Evolutionary conservation across 2,888 invertebrate genomes (phyloP).

Genomic region (Drosophila yooni): DNA sequence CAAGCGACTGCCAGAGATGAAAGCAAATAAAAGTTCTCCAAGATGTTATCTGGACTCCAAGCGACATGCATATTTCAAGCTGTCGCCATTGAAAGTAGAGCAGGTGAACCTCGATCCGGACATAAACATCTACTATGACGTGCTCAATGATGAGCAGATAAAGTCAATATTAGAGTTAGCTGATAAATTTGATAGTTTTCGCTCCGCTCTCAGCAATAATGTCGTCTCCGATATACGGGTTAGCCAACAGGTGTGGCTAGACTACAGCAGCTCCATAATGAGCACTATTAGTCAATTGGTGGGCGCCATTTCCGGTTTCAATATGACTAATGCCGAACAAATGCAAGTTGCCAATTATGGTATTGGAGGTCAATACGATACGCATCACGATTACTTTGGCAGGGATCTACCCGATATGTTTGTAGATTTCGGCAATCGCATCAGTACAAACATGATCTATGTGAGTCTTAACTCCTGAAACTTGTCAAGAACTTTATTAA

Average conservation of each 20-base stretch:
- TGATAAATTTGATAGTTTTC: constrained; percentile 24
- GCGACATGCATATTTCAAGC: constrained; percentile 88
- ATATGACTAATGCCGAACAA: constrained; percentile 94
- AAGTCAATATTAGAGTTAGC: constrained; percentile 83
- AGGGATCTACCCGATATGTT: not conserved
- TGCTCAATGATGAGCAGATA: constrained; percentile 94
- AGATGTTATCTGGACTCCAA: constrained; percentile 57
- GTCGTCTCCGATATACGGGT: not conserved
- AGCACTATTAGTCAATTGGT: constrained; percentile 33
- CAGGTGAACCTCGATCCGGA: constrained; percentile 91
- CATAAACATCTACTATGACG: constrained; percentile 93
- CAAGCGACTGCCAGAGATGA: constrained; percentile 22
- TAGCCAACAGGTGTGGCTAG: constrained; percentile 66
- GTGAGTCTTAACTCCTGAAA: constrained; percentile 87
- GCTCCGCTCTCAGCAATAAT: constrained; percentile 46
- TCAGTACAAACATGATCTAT: constrained; percentile 97
- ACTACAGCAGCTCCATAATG: constrained; percentile 43
- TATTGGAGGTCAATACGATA: constrained; percentile 98
- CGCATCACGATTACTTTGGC: constrained; percentile 95
- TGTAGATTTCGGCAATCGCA: constrained; percentile 87
- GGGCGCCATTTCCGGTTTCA: constrained; percentile 93
- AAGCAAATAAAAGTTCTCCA: not conserved
- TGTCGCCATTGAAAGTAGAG: constrained; percentile 92
- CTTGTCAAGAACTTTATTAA: rapidly evolving
- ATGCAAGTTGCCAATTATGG: constrained; percentile 99